Base-by-base conservation (phyloP, 1,140 invertebrate species). In the Contarinia nasturtii region DNA sequence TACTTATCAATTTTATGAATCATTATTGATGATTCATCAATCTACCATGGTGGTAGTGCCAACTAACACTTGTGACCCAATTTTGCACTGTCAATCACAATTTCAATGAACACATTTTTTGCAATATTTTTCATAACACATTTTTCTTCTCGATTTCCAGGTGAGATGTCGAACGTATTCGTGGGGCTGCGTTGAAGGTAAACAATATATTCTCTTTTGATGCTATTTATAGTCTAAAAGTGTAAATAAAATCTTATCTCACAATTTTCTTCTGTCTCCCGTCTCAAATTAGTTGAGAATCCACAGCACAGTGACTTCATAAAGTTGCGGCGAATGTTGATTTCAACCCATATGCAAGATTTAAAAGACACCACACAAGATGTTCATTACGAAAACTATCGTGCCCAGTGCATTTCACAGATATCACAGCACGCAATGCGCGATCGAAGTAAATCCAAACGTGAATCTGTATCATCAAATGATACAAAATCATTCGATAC, bases 231-330 rank as follows among this genome's bases (percentile, higher is more conserved):
- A 14, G 11, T 20, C 11, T 18, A 11, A n/a, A 20, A n/a, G n/a
- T n/a, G n/a, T n/a, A n/a, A n/a, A n/a, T n/a, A n/a, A n/a, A n/a
- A n/a, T n/a, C n/a, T n/a, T n/a, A n/a, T n/a, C n/a, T n/a, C n/a
- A n/a, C n/a, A n/a, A n/a, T n/a, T n/a, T n/a, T n/a, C n/a, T n/a
- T n/a, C n/a, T n/a, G 7, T 17, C 17, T n/a, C 18, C 3, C 14
- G 11, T 46, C 37, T 37, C 3, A 10, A 27, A 3, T n/a, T 33
- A 85, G 92, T 98, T 49, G 94, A 98, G 66, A 97, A 98, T 67
- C 81, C 93, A 7, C 82, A 86, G 52, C 93, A 98, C 66, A 95
- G 92, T 57, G 95, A 98, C 67, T 98, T 98, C 65, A 82, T 90
- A 27, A 93, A 95, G 61, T 68, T 98, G 42, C 75, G 92, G 50